Conservation (phyloP, 2,113 vertebrate species). For the Nycticorax nycticorax region DNA sequence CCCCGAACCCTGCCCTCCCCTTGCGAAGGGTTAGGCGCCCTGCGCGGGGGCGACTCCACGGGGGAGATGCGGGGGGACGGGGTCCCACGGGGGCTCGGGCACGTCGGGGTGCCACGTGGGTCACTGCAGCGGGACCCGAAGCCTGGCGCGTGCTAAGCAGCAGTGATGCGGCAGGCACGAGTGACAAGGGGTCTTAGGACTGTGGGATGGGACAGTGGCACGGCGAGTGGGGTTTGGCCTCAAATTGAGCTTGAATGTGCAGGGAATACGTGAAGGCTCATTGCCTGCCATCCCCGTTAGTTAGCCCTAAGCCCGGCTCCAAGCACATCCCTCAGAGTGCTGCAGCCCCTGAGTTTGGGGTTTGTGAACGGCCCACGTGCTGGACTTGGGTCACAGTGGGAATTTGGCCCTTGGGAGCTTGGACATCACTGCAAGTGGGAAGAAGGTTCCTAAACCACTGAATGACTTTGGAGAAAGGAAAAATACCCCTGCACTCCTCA, state of each 20-base stretch:
- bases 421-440: background rate
- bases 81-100: rapidly evolving
- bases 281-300: rapidly evolving
- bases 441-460: background rate
- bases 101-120: background rate
- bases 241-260: background rate
- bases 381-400: background rate
- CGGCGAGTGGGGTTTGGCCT: background rate
- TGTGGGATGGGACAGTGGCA: background rate
- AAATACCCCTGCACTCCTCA: background rate
- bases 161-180: background rate
- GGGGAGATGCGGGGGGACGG: rapidly evolving
- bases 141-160: background rate
- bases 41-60: background rate
- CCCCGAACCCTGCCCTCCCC: background rate
- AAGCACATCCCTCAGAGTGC: background rate
- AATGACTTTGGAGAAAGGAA: background rate
- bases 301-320: background rate
- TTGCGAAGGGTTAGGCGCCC: background rate
- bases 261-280: background rate
- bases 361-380: background rate
- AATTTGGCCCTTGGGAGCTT: background rate
- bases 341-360: background rate
- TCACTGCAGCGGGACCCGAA: background rate
- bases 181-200: background rate